phyloP scores from a whole-genome alignment of 2,113 vertebrate genomes.

The Elachura formosa region DNA sequence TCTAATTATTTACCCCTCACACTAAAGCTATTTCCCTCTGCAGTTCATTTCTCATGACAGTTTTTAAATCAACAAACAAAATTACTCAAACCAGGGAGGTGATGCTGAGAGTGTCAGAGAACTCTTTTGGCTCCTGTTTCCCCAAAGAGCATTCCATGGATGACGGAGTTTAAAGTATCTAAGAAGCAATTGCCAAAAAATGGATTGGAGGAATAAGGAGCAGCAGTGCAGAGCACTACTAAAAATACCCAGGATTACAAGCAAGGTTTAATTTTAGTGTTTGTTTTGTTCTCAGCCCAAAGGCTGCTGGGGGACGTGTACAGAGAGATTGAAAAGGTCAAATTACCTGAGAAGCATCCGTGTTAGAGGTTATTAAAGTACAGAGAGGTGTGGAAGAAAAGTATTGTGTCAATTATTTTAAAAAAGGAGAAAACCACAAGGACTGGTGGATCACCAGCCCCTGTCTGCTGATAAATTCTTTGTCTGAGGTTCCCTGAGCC shows the following conservation, averaged over 20 bases:
- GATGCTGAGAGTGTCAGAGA: background rate
- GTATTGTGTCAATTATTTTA: background rate
- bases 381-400: background rate
- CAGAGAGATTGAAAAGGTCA: background rate
- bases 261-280: background rate
- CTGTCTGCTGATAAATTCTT: background rate
- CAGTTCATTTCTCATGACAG: background rate
- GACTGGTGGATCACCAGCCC: background rate
- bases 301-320: background rate
- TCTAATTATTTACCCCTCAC: background rate
- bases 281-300: background rate
- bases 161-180: background rate
- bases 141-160: background rate
- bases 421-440: background rate
- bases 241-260: background rate
- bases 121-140: background rate
- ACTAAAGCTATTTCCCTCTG: background rate
- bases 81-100: background rate
- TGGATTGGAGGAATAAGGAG: background rate
- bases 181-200: background rate
- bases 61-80: background rate
- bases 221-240: background rate
- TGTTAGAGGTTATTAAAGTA: background rate
- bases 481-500: background rate
- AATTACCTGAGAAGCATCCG: accelerated